Conservation (phyloP, 2,888 invertebrate genomes). For the Zaprionus lineosus region DNA sequence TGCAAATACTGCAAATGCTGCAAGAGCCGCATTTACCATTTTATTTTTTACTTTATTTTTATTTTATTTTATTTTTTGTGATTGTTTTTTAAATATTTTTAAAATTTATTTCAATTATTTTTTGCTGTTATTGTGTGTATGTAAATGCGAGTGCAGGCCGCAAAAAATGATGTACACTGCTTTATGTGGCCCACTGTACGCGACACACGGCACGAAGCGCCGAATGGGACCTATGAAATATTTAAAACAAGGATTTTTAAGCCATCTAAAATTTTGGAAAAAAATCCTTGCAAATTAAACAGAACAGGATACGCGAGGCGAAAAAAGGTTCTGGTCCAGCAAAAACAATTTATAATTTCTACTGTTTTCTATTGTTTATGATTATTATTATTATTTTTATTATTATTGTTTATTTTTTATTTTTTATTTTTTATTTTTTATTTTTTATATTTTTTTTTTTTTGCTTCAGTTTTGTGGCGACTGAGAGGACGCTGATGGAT, state of each 20-base stretch:
- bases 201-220: constrained; percentile 17
- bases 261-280: constrained; percentile 60
- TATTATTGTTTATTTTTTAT: too few species aligned
- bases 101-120: constrained; percentile 31
- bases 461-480: constrained; percentile 1
- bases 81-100: constrained; percentile 28
- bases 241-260: constrained; percentile 68
- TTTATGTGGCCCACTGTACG: constrained; percentile 55
- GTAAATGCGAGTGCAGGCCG: constrained; percentile 41
- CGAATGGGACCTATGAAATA: constrained; percentile 55
- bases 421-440: not conserved
- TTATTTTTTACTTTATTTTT: constrained; percentile 28
- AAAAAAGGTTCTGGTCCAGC: too few species aligned
- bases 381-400: too few species aligned
- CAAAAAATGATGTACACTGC: constrained; percentile 31
- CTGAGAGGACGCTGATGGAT: constrained; percentile 67
- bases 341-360: too few species aligned
- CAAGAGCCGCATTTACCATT: constrained; percentile 25
- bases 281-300: constrained; percentile 51
- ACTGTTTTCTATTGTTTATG: too few species aligned
- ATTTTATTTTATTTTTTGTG: constrained; percentile 18
- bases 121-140: constrained; percentile 27
- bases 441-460: constrained; percentile 28
- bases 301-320: too few species aligned
- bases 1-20: constrained; percentile 69